Evolutionary conservation across 1,140 invertebrate species (phyloP), one percentile per base, ranked within the genome.

Genomic region (Drosophila melanica): DNA sequence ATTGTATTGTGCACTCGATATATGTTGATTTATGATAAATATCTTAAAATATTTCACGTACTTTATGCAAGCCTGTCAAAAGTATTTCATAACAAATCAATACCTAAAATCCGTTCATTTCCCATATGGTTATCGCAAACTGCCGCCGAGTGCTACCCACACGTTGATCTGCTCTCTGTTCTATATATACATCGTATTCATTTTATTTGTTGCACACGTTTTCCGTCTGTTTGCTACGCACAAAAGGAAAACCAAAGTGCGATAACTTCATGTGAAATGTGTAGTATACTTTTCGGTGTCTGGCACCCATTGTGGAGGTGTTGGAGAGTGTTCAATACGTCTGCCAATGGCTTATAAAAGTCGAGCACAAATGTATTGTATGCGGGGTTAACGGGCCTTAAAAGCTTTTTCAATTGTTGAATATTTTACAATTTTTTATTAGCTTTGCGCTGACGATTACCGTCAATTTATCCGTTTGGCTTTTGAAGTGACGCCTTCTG

Each of bases 381-480:
- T 11, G 23, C 11, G 7, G 30, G 3, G 3, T n/a, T 11, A 30
- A 18, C 20, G 35, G 39, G 65, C 50, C 75, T 81, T 86, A 86
- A 87, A 76, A 86, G 82, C 82, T 82, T 78, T 79, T 76, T 71
- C 82, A 86, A 86, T 86, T 86, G 81, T 82, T 86, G 70, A 81
- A 86, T 86, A 86, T 87, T 87, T 87, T 82, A 82, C 71, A 82
- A 53, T 70, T 81, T 82, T 74, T 86, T 85, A 85, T 87, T 85
- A 71, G 82, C 78, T 75, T 87, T 87, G 75, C 70, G 81, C 77
- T 75, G 63, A 62, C 78, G 81, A 81, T 85, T 85, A 78, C 59
- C 54, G 50, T 59, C 73, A 50, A 41, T 75, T 79, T 59, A 10
- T 42, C 48, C 47, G 20, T 44, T 60, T 65, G 14, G 14, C 44